These are phyloP conservation scores for Scaeva pyrastri DNA, from an alignment of 2,888 invertebrate species.

Conservation along the genomic window DNA sequence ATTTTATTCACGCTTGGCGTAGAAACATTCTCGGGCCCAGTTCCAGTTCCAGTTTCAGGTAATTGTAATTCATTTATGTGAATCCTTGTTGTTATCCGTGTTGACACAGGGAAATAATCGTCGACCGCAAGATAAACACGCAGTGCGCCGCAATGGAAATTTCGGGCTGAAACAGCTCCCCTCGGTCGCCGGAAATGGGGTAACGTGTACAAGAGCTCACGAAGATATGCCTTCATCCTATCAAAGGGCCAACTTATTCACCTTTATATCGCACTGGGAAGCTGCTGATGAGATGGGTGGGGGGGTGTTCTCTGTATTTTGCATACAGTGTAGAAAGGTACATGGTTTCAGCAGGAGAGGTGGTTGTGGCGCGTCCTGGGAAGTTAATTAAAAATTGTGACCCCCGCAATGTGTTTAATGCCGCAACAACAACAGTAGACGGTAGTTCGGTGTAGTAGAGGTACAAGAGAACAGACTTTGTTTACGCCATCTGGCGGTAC, in stretches of 20 bases:
- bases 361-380: constrained; percentile 45
- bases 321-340: neutral
- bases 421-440: constrained; percentile 57
- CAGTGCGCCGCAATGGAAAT: constrained; percentile 72
- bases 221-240: constrained; percentile 22
- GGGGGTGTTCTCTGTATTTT: neutral
- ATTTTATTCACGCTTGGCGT: constrained; percentile 74
- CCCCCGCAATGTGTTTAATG: constrained; percentile 75
- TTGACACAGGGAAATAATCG: constrained; percentile 76
- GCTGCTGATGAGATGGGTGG: neutral
- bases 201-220: constrained; percentile 35
- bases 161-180: constrained; percentile 56
- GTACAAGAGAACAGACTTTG: constrained; percentile 41
- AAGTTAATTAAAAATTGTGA: constrained; percentile 75
- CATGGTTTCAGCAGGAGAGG: neutral
- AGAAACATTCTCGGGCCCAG: constrained; percentile 57
- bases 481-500: constrained; percentile 58
- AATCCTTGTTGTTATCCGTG: constrained; percentile 76
- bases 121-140: constrained; percentile 76
- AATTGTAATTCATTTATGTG: constrained; percentile 76
- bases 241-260: constrained; percentile 33
- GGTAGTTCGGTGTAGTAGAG: neutral
- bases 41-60: constrained; percentile 46
- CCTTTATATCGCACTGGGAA: constrained; percentile 15
- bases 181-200: constrained; percentile 25